Conservation (phyloP, 2,113 vertebrate species). For the Sander lucioperca region DNA sequence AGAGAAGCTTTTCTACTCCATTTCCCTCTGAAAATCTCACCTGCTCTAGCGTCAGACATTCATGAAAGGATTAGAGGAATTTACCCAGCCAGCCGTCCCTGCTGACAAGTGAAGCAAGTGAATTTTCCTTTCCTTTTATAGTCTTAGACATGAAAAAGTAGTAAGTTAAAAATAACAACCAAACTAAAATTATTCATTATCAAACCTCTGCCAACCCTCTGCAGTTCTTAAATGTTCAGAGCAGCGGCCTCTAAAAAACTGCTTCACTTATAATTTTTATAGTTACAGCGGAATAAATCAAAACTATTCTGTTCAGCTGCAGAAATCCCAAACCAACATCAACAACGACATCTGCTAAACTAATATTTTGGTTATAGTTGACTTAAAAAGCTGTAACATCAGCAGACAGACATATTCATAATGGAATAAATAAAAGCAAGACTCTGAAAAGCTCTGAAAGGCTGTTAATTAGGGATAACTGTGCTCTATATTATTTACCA, state of each 20-base stretch:
- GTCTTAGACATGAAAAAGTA: slow-evolving; percentile 6
- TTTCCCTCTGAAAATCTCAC: slow-evolving; percentile 46
- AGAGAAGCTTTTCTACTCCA: slow-evolving; percentile 42
- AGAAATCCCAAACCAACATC: background rate
- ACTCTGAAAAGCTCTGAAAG: too few relatives aligned
- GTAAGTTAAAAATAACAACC: slow-evolving; percentile 5
- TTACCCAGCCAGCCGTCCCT: background rate
- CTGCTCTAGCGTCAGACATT: slow-evolving; percentile 21
- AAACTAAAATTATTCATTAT: too few relatives aligned
- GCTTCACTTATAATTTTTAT: background rate
- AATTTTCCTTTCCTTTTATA: slow-evolving; percentile 43
- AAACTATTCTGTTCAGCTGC: background rate
- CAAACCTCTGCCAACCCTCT: background rate
- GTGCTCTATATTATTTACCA: background rate
- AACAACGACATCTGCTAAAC: background rate
- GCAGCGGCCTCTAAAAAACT: background rate
- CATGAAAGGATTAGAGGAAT: slow-evolving; percentile 42
- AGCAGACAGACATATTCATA: background rate
- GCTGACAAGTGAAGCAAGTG: background rate
- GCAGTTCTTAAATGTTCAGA: background rate
- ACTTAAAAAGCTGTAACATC: background rate
- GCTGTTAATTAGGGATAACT: background rate
- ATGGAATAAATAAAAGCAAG: background rate
- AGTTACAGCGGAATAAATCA: background rate
- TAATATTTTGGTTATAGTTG: background rate